Evolutionary conservation across 2,797 vertebrate genomes (phyloP).

Genomic region (Enteromius viviparus): DNA sequence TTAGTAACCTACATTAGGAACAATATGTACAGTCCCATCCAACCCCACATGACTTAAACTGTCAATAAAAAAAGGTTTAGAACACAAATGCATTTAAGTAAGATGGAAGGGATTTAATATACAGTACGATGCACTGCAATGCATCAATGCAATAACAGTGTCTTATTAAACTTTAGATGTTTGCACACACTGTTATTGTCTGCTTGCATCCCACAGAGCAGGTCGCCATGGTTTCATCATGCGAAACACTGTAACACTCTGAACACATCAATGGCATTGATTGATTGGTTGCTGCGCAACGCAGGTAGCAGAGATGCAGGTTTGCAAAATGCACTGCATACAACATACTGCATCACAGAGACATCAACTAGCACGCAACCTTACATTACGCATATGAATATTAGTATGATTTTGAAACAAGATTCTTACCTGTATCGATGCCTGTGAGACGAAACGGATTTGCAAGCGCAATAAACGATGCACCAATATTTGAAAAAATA

Average conservation of each 20-base stretch:
- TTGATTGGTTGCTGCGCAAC: conserved; percentile 46
- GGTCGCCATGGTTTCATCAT: conserved; percentile 1
- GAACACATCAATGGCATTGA: conserved; percentile 32
- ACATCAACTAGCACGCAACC: background rate
- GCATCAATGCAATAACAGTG: background rate
- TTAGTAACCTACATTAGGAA: conserved; percentile 27
- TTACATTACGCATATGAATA: background rate
- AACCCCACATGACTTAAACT: background rate
- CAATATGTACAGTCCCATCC: conserved; percentile 7
- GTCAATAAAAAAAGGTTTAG: conserved; percentile 2
- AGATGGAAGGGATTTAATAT: background rate
- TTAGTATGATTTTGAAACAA: background rate
- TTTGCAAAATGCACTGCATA: conserved; percentile 8
- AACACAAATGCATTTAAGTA: background rate
- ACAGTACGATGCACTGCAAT: conserved; percentile 5
- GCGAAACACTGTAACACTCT: conserved; percentile 11
- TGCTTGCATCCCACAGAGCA: background rate
- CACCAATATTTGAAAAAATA: background rate
- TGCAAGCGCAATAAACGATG: conserved; percentile 4
- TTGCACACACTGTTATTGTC: background rate
- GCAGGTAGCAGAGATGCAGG: conserved; percentile 3
- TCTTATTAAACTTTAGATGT: background rate
- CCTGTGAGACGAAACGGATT: background rate
- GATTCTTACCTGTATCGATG: conserved; percentile 16
- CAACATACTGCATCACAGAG: background rate